Base-by-base conservation (phyloP, 1,140 invertebrate genomes). In the Calosoma granatense region DNA sequence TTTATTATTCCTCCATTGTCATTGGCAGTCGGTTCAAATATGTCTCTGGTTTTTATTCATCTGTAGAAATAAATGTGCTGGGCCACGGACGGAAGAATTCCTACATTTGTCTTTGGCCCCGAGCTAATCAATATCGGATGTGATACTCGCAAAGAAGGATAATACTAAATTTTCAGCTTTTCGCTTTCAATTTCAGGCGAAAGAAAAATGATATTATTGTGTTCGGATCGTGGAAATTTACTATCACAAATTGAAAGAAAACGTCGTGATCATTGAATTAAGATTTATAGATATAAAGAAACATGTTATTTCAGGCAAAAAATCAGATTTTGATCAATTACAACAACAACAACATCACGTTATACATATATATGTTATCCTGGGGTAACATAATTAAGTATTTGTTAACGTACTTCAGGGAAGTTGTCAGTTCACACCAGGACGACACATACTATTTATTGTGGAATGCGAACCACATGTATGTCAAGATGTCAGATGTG, bases 141-240 rank as follows among this genome's bases (percentile, higher is more conserved):
- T 4, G 6, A 9, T 11, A 17, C 41, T 17, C 41, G 41, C 41
- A 6, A 17, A 47, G 17, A 17, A 47, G 17, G 41, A 47, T 47
- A 17, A 47, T 47, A 47, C 9, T 47, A 47, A 47, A 47, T 47
- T 47, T 47, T 47, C 41, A 47, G 41, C 41, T 47, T 47, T 47
- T 47, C 41, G 41, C 41, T 47, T 47, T 47, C 41, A 47, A 47
- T 47, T 17, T 47, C 41, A 3, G 9, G 6, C 9, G 17, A 47
- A 17, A 47, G 41, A 47, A 47, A 47, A 47, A 47, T 47, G 41
- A 47, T 47, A 47, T 47, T 47, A 17, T 47, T 47, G 41, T 17
- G 9, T 47, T 47, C 17, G 26, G 26, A n/a, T 36, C 26, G n/a
- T 9, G 26, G 26, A 36, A 9, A 36, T 36, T 36, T 36, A 36